These are phyloP conservation scores for Hyppa rectilinea DNA, from an alignment of 2,888 invertebrate species.

Conservation along the genomic window DNA sequence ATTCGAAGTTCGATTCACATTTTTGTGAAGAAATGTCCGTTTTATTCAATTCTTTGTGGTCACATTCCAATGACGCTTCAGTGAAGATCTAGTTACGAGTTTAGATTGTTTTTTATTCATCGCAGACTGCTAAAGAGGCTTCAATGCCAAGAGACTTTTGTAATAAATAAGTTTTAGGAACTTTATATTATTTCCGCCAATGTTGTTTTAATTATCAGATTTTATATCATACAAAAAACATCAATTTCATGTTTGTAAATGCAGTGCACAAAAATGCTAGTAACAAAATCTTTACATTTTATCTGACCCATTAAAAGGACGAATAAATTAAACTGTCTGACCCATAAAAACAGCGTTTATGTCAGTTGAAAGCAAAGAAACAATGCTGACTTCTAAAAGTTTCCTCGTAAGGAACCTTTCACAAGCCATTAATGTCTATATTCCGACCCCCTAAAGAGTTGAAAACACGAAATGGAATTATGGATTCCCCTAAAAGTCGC, in stretches of 20 bases:
- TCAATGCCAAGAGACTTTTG: constrained; percentile 26
- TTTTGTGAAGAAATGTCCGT: constrained; percentile 78
- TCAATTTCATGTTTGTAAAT: background rate
- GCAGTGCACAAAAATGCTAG: background rate
- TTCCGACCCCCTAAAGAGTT: constrained; percentile 87
- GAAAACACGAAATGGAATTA: constrained; percentile 89
- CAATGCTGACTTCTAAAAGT: constrained; percentile 79
- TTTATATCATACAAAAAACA: no score
- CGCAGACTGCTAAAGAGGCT: constrained; percentile 52
- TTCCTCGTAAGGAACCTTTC: constrained; percentile 85
- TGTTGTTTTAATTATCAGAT: background rate
- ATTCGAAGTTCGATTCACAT: constrained; percentile 71
- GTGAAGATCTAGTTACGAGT: constrained; percentile 68
- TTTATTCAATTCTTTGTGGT: constrained; percentile 78
- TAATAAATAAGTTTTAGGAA: background rate
- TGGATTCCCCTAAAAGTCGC: constrained; percentile 87
- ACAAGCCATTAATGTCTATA: constrained; percentile 87
- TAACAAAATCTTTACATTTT: constrained; percentile 14
- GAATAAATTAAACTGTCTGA: constrained; percentile 54
- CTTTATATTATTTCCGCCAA: background rate
- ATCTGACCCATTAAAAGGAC: constrained; percentile 26
- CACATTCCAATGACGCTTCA: constrained; percentile 81
- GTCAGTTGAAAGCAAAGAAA: constrained; percentile 72
- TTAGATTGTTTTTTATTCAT: constrained; percentile 63
- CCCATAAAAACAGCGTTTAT: constrained; percentile 58